phyloP scores from a whole-genome alignment of 1,140 invertebrate species.

The Piezodorus guildinii region DNA sequence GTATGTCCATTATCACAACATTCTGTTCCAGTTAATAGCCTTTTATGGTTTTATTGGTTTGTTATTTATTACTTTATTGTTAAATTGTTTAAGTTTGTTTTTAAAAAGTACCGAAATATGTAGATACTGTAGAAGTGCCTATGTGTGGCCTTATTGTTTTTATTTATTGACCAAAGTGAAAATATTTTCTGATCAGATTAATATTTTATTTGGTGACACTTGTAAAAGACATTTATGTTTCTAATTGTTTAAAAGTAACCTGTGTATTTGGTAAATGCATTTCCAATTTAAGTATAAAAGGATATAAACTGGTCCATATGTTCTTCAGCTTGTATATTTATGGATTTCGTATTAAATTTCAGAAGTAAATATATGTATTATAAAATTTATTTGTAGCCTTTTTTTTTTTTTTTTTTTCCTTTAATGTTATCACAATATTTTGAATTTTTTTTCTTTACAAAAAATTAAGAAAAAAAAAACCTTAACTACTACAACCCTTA shows the following conservation, averaged over 20 bases:
- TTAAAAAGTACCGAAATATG: background rate
- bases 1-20: constrained; percentile 19
- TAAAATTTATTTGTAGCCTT: constrained; percentile 81
- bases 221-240: background rate
- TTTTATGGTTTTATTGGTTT: constrained; percentile 25
- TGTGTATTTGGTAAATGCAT: constrained; percentile 13
- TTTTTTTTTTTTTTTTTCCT: background rate
- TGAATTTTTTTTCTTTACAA: no score
- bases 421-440: no score
- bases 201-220: background rate
- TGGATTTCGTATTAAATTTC: constrained; percentile 16
- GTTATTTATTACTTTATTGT: constrained; percentile 6
- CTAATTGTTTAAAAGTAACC: constrained; percentile 1
- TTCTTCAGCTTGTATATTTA: constrained; percentile 14
- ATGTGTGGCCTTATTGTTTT: constrained; percentile 18
- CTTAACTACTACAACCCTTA: no score
- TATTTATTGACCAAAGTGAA: background rate
- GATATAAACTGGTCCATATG: constrained; percentile 8
- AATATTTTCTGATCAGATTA: background rate
- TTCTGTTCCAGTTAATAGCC: constrained; percentile 24
- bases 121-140: constrained; percentile 21
- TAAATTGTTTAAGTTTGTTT: constrained; percentile 19
- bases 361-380: constrained; percentile 39
- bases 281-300: constrained; percentile 12
- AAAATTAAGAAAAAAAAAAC: no score